Percentiles rank a stretch among this genome's conserved stretches.
phyloP scores from a whole-genome alignment of 2,113 vertebrate species.

The Azemiops feae region DNA sequence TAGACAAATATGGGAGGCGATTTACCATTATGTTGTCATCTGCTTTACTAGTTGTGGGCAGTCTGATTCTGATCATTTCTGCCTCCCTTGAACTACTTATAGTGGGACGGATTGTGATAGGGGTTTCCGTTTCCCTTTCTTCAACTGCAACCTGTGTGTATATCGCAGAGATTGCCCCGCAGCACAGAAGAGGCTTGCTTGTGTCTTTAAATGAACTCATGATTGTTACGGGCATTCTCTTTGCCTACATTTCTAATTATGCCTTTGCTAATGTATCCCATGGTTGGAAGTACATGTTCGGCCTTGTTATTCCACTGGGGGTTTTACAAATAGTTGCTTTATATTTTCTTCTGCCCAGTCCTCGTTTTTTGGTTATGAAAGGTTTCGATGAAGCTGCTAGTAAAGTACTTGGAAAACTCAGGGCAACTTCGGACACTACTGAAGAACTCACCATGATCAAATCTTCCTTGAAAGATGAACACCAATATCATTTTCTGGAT shows the following conservation, averaged over 20 bases:
- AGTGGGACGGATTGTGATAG: constrained; percentile 81
- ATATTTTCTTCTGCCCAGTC: constrained; percentile 88
- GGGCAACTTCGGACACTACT: constrained; percentile 69
- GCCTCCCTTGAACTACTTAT: constrained; percentile 77
- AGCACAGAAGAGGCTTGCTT: constrained; percentile 84
- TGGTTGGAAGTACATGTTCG: constrained; percentile 91
- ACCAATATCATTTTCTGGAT: constrained; percentile 82
- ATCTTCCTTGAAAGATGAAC: constrained; percentile 84
- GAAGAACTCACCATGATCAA: constrained; percentile 83
- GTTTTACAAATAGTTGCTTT: constrained; percentile 81
- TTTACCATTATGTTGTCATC: constrained; percentile 83
- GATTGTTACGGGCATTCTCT: constrained; percentile 88
- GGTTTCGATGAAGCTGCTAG: constrained; percentile 79
- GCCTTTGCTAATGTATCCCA: constrained; percentile 75
- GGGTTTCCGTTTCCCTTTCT: constrained; percentile 88
- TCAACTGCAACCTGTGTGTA: constrained; percentile 90
- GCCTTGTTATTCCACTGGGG: constrained; percentile 83
- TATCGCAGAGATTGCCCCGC: constrained; percentile 89
- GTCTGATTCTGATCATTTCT: constrained; percentile 71
- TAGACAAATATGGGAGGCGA: constrained; percentile 89
- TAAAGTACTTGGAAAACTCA: constrained; percentile 78
- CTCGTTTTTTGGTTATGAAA: constrained; percentile 87
- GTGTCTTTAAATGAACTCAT: constrained; percentile 92
- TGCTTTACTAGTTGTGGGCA: constrained; percentile 80
- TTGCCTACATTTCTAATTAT: constrained; percentile 89